Evolutionary conservation across 2,797 vertebrate genomes (phyloP).

Genomic region (Steatocranus sp.): DNA sequence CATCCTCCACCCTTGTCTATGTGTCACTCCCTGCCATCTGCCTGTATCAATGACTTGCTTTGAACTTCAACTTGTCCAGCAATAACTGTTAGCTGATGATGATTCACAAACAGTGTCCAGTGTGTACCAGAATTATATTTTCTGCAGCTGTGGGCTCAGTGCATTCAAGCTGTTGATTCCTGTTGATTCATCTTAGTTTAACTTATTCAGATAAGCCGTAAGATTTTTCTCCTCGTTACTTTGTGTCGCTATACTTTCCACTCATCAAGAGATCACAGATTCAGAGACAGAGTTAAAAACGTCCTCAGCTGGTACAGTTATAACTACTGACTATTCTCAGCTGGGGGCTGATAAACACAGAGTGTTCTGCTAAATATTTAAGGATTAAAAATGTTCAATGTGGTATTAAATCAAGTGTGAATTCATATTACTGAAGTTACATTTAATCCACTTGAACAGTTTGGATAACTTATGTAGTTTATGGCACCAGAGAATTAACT

Average conservation of each 20-base stretch:
- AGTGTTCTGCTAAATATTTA: background rate
- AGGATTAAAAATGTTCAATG: background rate
- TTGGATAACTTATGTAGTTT: background rate
- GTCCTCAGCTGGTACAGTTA: background rate
- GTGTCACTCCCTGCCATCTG: constrained; percentile 5
- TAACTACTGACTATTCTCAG: background rate
- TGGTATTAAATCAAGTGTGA: background rate
- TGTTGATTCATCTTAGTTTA: background rate
- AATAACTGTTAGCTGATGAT: background rate
- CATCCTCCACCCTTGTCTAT: background rate
- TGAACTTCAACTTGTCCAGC: constrained; percentile 1
- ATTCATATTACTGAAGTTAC: background rate
- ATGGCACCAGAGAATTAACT: background rate
- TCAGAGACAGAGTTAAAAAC: background rate
- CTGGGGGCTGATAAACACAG: background rate
- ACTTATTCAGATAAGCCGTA: background rate
- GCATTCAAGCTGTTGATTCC: background rate
- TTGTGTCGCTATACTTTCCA: background rate
- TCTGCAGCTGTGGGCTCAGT: background rate
- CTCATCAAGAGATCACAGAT: background rate
- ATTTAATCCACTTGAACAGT: background rate
- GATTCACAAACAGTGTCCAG: background rate
- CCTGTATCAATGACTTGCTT: background rate
- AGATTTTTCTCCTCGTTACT: background rate
- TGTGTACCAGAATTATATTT: background rate